A percentile compares a stretch with the other conserved stretches of the same genome.
phyloP scores from a whole-genome alignment of 2,797 vertebrate species.

The Hoplostethus mediterraneus region DNA sequence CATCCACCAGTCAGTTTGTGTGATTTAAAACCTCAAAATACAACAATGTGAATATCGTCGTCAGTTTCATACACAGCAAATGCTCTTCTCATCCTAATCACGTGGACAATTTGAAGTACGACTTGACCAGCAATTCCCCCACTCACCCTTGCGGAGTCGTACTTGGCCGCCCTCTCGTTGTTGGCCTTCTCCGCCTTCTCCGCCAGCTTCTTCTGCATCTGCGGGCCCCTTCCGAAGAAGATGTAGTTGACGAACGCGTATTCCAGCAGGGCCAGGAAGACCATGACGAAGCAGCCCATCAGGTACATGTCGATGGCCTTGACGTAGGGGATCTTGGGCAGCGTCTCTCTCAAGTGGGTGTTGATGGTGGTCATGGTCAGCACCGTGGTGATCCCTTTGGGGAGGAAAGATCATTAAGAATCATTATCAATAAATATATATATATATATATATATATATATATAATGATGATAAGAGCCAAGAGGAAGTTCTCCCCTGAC shows the following conservation, averaged over 20 bases:
- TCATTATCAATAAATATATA: not conserved
- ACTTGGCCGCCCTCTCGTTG: slow-evolving; percentile 88
- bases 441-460: no score
- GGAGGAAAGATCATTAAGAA: not conserved
- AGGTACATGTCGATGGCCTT: slow-evolving; percentile 99
- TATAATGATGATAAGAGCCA: no score
- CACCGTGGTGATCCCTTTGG: slow-evolving; percentile 85
- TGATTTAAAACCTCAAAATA: no score
- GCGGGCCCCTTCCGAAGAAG: slow-evolving; percentile 96
- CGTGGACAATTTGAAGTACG: no score
- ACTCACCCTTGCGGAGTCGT: slow-evolving; percentile 90
- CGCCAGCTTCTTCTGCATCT: slow-evolving; percentile 95
- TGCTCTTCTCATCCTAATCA: not conserved
- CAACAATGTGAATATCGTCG: no score
- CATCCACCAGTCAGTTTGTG: no score
- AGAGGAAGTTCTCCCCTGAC: no score
- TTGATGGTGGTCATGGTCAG: slow-evolving; percentile 99
- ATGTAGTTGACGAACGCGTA: slow-evolving; percentile 96
- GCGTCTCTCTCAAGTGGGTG: slow-evolving; percentile 94
- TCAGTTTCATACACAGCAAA: no score
- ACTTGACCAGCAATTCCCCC: not conserved
- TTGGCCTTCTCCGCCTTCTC: slow-evolving; percentile 92
- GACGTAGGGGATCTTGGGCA: slow-evolving; percentile 96
- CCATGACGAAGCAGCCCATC: slow-evolving; percentile 97
- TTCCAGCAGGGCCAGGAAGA: slow-evolving; percentile 95